phyloP scores from a whole-genome alignment of 2,888 invertebrate species.

The Apodemia zela region DNA sequence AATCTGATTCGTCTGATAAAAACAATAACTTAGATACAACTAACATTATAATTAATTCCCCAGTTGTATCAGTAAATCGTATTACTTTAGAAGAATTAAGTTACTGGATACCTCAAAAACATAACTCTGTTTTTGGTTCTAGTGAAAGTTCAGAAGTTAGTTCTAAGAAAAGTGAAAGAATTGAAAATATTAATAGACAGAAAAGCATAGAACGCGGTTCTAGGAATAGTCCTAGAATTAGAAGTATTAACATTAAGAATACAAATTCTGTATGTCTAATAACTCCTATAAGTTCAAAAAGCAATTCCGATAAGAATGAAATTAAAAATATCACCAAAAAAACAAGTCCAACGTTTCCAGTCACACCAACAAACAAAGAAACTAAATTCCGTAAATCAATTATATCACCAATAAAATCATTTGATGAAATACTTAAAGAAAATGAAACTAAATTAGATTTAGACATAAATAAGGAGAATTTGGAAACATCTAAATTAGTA shows the following conservation, averaged over 20 bases:
- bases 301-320: conserved; percentile 4
- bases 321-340: background rate
- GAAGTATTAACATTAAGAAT: background rate
- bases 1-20: conserved; percentile 11
- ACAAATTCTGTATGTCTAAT: background rate
- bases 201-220: background rate
- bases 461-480: background rate
- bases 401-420: conserved; percentile 53
- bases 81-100: conserved; percentile 31
- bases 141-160: conserved; percentile 23
- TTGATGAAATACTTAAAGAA: conserved; percentile 34
- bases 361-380: conserved; percentile 3
- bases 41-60: conserved; percentile 19
- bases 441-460: background rate
- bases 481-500: background rate
- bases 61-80: conserved; percentile 28
- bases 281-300: background rate
- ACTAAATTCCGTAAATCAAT: conserved; percentile 32
- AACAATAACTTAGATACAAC: conserved; percentile 8
- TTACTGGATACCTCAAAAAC: conserved; percentile 33
- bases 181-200: background rate
- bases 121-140: conserved; percentile 22
- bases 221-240: background rate
- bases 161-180: conserved; percentile 17
- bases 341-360: background rate